A percentile compares a stretch with the other conserved stretches of the same genome.
Conservation (phyloP, 2,888 invertebrate species). For the Zaprionus bogoriensis region DNA sequence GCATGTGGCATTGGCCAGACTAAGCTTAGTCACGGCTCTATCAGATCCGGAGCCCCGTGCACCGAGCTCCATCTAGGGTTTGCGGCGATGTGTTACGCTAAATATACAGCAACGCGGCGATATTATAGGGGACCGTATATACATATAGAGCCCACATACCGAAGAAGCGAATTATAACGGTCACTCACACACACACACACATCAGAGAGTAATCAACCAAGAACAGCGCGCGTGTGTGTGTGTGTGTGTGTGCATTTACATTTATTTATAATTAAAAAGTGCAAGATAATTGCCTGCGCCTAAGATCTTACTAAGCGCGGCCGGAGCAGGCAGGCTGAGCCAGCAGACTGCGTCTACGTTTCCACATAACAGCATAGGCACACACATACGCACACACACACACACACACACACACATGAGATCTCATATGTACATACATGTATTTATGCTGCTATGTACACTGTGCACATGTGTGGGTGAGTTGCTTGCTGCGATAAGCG, state of each 20-base stretch:
- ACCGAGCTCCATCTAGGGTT: not conserved
- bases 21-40: constrained; percentile 3
- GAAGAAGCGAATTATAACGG: constrained; percentile 30
- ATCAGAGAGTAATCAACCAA: not conserved
- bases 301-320: not conserved
- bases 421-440: not conserved
- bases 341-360: not conserved
- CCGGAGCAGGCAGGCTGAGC: not conserved
- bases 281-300: constrained; percentile 4
- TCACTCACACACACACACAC: constrained; percentile 6
- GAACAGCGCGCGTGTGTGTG: not conserved
- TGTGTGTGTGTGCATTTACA: not conserved
- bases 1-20: not conserved
- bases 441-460: not conserved
- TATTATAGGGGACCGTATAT: constrained; percentile 45
- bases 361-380: not conserved
- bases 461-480: constrained; percentile 7
- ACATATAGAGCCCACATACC: constrained; percentile 29
- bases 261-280: not conserved
- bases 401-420: not conserved
- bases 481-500: constrained; percentile 10
- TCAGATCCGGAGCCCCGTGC: not conserved
- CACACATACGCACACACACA: not conserved
- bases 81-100: constrained; percentile 11
- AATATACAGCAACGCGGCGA: not conserved